Evolutionary conservation across 2,797 vertebrate species (phyloP), one percentile per base, ranked within the genome.

Genomic region (Xerus rutilus): DNA sequence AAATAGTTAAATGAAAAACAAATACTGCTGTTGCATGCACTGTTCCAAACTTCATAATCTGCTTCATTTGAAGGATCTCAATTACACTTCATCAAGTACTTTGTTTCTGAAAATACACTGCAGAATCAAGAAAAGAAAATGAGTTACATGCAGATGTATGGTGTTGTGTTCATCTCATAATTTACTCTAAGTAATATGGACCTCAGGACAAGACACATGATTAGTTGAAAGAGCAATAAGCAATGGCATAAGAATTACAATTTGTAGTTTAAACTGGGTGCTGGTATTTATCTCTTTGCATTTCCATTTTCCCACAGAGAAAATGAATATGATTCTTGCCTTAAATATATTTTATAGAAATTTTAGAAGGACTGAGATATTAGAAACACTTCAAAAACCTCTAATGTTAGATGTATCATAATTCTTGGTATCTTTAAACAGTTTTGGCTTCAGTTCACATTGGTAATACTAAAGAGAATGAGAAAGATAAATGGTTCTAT

Each of bases 1-100:
- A 93, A 95, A 91, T 70, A 77, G 25, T 67, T 89, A 77, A 90
- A 15, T 92, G 64, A 78, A 85, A 92, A 59, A 49, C n/a, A 93
- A 78, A 81, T 64, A 91, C 5, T 59, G 52, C 23, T 86, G 13
- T 94, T 89, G 59, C 15, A 52, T 74, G 95, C 54, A 70, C 39
- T 69, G 28, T 20, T 67, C 47, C n/a, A 70, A 88, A 77, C 20
- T 86, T 74, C 54, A 87, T 6, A 52, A 77, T 84, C 73, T 67
- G 76, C 12, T 54, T 91, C 78, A 89, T 89, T 88, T 82, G 23
- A 85, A 76, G 35, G 35, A 39, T 45, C 35, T 30, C 59, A 64
- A 84, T 21, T 30, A 52, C 0, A 62, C 35, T 64, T 89, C 45
- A 69, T n/a, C 23, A 78, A 90, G 39, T 86, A 57, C 77, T 93